Evolutionary conservation across 2,113 vertebrate genomes (phyloP), one percentile per base, ranked within the genome.

Genomic region (Coptodon rendalli): DNA sequence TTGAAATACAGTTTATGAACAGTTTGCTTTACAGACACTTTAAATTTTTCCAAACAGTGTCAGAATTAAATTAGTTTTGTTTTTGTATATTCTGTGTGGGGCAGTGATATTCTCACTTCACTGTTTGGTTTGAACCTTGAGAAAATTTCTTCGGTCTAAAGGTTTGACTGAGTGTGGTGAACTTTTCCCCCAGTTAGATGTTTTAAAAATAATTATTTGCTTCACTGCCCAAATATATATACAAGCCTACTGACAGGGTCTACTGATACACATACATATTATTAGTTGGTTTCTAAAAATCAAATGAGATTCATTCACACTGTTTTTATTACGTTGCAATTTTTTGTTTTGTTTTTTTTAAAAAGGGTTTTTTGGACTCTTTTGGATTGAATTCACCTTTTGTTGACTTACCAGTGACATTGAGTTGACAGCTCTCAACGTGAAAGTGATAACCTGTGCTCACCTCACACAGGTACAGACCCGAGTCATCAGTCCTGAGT

Each of bases 131-230:
- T 66, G 10, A 66, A 66, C 10, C 17, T 66, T 19, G 59, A 12
- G 9, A n/a, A 63, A 63, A 63, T 36, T 12, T 63, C 6, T 31
- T 66, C 0, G 14, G 0, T n/a, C 17, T 66, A 38, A 38, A 36
- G 3, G 2, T 66, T 66, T 63, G 57, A 61, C 27, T 19, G 17
- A 66, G 17, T 38, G 61, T 66, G 31, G 9, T 66, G 31, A 66
- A 66, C 61, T 12, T 66, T 36, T 66, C 61, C 10, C 17, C 9
- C 17, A 66, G 59, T 11, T n/a, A n/a, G 17, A 66, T 36, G 6
- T 66, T 34, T 66, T 38, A 68, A 38, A 68, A 68, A 5, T 22
- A 22, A 22, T 38, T 40, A 8, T 45, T 71, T 45, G 66, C 38
- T 43, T 71, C 38, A 27, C 11, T 71, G n/a, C 36, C 63, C 22